phyloP scores from a whole-genome alignment of 2,113 vertebrate genomes.

The Urocynchramus pylzowi region DNA sequence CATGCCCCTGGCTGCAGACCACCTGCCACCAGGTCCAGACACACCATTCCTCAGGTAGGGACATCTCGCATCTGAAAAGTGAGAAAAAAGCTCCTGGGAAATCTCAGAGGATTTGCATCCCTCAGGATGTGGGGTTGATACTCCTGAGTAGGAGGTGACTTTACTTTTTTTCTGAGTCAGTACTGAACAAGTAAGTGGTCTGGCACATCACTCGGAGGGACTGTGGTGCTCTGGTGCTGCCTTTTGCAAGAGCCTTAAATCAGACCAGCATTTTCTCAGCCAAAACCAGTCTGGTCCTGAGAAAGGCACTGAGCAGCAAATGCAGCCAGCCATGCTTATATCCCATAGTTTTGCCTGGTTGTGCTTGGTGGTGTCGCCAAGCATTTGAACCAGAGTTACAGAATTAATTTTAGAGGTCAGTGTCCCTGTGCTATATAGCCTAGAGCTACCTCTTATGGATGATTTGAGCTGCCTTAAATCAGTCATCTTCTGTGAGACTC shows the following conservation, averaged over 20 bases:
- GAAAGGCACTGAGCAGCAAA: not conserved
- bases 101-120: not conserved
- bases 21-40: not conserved
- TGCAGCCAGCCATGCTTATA: not conserved
- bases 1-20: not conserved
- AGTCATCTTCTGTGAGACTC: not conserved
- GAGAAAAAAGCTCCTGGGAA: not conserved
- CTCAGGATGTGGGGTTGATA: not conserved
- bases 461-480: not conserved
- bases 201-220: rapidly evolving
- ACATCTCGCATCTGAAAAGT: not conserved
- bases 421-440: not conserved
- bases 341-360: not conserved
- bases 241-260: not conserved
- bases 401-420: not conserved
- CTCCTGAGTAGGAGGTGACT: not conserved
- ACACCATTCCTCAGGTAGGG: not conserved
- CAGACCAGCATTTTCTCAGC: not conserved
- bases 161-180: not conserved
- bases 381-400: not conserved
- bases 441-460: not conserved
- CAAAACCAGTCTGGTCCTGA: not conserved
- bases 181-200: not conserved
- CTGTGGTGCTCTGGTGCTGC: not conserved
- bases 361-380: not conserved